A percentile compares a stretch with the other conserved stretches of the same genome.
Evolutionary conservation across 1,140 invertebrate genomes (phyloP).

Genomic region (Zaprionus davidi): DNA sequence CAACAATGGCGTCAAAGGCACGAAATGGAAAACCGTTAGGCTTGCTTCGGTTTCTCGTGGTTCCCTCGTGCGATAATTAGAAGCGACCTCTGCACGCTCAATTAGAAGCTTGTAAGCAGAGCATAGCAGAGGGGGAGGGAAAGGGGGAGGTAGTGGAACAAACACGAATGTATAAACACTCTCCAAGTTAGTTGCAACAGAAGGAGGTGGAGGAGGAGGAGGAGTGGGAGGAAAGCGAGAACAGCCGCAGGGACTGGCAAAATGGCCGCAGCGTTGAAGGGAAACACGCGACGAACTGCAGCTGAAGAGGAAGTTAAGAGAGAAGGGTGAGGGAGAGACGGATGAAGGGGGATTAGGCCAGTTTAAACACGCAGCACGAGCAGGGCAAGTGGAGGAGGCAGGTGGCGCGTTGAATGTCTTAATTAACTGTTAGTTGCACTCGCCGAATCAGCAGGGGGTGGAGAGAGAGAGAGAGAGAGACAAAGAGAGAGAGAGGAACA

Average conservation of each 20-base stretch:
- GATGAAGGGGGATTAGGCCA: neutral
- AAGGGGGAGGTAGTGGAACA: constrained; percentile 11
- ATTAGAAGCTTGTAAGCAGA: constrained; percentile 73
- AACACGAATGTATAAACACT: constrained; percentile 50
- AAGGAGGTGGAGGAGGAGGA: neutral
- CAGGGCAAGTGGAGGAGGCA: neutral
- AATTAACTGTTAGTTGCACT: constrained; percentile 79
- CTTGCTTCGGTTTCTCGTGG: constrained; percentile 29
- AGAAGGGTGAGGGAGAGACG: neutral
- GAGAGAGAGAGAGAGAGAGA: neutral
- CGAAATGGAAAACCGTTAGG: constrained; percentile 68
- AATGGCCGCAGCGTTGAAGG: constrained; percentile 41
- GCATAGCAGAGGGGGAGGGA: neutral
- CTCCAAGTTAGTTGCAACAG: constrained; percentile 27
- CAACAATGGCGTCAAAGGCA: constrained; percentile 70
- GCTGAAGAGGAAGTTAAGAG: neutral
- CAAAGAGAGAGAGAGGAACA: neutral
- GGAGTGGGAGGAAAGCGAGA: neutral
- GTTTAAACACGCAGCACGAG: constrained; percentile 10
- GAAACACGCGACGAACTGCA: constrained; percentile 51
- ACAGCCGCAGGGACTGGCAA: constrained; percentile 19
- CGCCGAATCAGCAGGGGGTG: constrained; percentile 49
- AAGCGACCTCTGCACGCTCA: constrained; percentile 76
- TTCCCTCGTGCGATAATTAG: constrained; percentile 77
- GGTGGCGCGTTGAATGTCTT: constrained; percentile 64